Evolutionary conservation across 1,140 invertebrate genomes (phyloP).

Genomic region (Hypsibius dujardini): DNA sequence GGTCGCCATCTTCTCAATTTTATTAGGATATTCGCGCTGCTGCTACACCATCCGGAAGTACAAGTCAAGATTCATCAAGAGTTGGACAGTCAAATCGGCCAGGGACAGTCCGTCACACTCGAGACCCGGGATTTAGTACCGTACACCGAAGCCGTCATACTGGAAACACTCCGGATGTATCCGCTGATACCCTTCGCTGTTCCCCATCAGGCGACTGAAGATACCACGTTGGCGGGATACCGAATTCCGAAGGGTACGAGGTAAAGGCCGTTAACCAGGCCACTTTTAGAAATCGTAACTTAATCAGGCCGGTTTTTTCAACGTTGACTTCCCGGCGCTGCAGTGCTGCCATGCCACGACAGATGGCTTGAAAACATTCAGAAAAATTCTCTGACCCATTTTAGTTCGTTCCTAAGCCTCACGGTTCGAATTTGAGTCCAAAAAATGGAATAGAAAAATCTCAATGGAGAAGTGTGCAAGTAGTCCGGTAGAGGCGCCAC

Average conservation of each 20-base stretch:
- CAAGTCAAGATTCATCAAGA: neutral
- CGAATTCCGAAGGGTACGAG: neutral
- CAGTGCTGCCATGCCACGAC: too few relatives aligned
- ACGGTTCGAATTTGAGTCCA: too few relatives aligned
- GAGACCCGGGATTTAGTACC: neutral
- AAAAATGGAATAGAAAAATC: too few relatives aligned
- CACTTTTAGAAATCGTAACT: too few relatives aligned
- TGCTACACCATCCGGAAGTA: conserved; percentile 5
- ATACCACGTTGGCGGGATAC: neutral
- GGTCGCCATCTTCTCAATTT: neutral
- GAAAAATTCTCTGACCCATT: too few relatives aligned
- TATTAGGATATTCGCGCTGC: neutral
- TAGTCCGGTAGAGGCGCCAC: too few relatives aligned
- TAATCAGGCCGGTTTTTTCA: too few relatives aligned
- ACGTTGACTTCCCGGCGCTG: too few relatives aligned
- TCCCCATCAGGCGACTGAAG: neutral
- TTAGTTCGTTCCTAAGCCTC: too few relatives aligned
- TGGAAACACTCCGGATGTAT: neutral
- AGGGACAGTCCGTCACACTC: neutral
- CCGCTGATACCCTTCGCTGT: neutral
- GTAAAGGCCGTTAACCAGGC: too few relatives aligned
- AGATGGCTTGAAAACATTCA: too few relatives aligned
- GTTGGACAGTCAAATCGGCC: neutral
- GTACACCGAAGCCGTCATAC: neutral
- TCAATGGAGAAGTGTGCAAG: too few relatives aligned